Percentiles rank a stretch among this genome's conserved stretches.
Evolutionary conservation across 2,113 vertebrate species (phyloP).

Genomic region (Lutjanus erythropterus): DNA sequence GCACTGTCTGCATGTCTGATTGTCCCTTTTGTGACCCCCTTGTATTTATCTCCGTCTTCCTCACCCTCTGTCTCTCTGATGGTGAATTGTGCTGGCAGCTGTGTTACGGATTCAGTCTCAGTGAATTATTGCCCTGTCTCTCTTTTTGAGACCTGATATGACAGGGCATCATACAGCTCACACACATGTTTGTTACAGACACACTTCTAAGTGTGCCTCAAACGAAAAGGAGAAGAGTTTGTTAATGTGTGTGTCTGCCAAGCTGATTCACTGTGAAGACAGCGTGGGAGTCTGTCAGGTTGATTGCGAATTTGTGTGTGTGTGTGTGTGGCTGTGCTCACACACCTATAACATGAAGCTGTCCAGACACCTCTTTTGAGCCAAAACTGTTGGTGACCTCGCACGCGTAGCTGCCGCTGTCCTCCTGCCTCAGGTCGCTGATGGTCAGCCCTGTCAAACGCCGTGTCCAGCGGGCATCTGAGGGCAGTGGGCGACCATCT

Average conservation of each 20-base stretch:
- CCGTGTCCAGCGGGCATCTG: slow-evolving; percentile 94
- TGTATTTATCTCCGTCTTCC: slow-evolving; percentile 54
- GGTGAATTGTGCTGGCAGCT: slow-evolving; percentile 74
- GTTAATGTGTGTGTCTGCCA: slow-evolving; percentile 49
- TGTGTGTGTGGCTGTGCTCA: slow-evolving; percentile 37
- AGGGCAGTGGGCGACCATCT: slow-evolving; percentile 93
- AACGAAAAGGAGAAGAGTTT: slow-evolving; percentile 62
- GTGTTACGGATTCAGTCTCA: slow-evolving; percentile 73
- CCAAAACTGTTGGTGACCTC: slow-evolving; percentile 99
- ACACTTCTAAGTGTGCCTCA: slow-evolving; percentile 62
- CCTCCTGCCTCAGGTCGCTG: slow-evolving; percentile 93
- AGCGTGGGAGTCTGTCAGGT: slow-evolving; percentile 63
- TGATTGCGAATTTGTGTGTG: slow-evolving; percentile 19
- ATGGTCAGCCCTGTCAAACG: slow-evolving; percentile 94
- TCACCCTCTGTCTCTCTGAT: slow-evolving; percentile 64
- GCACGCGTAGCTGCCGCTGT: slow-evolving; percentile 96
- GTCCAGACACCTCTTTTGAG: slow-evolving; percentile 94
- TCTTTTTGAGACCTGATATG: slow-evolving; percentile 68
- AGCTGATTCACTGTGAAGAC: slow-evolving; percentile 53
- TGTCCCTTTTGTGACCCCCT: slow-evolving; percentile 63
- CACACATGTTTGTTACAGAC: slow-evolving; percentile 70
- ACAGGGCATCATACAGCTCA: slow-evolving; percentile 64
- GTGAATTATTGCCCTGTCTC: slow-evolving; percentile 70
- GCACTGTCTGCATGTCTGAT: slow-evolving; percentile 61
- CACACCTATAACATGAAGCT: slow-evolving; percentile 93